These are phyloP conservation scores for Plusia festucae DNA, from an alignment of 2,888 invertebrate species.

Conservation along the genomic window DNA sequence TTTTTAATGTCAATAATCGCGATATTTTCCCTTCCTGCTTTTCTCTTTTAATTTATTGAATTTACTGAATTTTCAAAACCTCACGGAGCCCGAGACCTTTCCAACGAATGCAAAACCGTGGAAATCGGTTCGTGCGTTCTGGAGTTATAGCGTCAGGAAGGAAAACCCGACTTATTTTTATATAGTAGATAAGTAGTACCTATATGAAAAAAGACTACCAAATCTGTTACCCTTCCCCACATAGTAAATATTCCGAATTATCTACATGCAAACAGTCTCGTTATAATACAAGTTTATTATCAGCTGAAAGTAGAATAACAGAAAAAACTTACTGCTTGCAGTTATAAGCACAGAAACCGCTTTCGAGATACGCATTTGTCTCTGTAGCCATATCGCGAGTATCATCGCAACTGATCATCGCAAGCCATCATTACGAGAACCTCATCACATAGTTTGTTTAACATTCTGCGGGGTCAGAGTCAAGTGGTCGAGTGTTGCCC, in stretches of 20 bases:
- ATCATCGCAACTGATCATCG: constrained; percentile 80
- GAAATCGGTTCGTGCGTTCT: too few species aligned
- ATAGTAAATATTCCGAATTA: background rate
- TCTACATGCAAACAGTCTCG: constrained; percentile 22
- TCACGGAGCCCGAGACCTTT: too few species aligned
- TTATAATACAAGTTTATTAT: constrained; percentile 26
- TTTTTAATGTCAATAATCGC: too few species aligned
- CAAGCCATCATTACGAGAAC: constrained; percentile 70
- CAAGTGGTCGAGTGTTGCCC: constrained; percentile 70
- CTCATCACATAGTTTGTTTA: constrained; percentile 51
- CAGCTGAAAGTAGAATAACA: constrained; percentile 68
- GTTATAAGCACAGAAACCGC: constrained; percentile 71
- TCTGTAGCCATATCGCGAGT: constrained; percentile 80
- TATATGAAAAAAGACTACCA: background rate
- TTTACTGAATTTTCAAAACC: too few species aligned
- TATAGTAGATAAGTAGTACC: background rate
- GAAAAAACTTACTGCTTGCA: constrained; percentile 62
- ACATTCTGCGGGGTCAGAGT: constrained; percentile 67
- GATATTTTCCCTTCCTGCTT: too few species aligned
- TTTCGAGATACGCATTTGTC: constrained; percentile 82
- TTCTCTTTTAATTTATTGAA: too few species aligned
- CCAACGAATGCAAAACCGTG: too few species aligned
- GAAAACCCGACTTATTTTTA: too few species aligned
- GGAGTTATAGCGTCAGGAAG: too few species aligned
- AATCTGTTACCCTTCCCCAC: background rate